Base-by-base conservation (phyloP, 2,113 vertebrate species). In the Erpornis zantholeuca region DNA sequence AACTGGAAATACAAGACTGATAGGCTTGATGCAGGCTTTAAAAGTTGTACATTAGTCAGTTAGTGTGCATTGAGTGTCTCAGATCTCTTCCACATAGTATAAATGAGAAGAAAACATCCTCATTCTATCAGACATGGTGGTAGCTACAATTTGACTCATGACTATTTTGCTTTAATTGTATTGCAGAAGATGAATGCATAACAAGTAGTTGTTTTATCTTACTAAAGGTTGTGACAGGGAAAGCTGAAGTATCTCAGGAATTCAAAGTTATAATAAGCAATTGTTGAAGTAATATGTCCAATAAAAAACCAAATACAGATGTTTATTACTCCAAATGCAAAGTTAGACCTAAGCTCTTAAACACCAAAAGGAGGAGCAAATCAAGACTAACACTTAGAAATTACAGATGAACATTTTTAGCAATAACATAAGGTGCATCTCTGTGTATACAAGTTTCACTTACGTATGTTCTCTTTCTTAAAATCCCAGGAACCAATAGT, bases 1-100 rank as follows among this genome's bases (percentile, higher is more conserved):
- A 85, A 88, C 91, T 97, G 83, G 84, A 97, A 97, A 88, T 91
- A 86, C 33, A 78, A 95, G 93, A 95, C 27, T 90, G 64, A 45
- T 38, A 15, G 54, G 38, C 45, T 91, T 94, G 72, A 75, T 70
- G 59, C 17, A 95, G 28, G 69, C 68, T 93, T 65, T 49, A 85
- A 68, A 95, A 86, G 76, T 42, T 92, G 53, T 57, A 40, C 47
- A 23, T 45, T 76, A 49, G 47, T 96, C 36, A 57, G 2, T 87
- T 86, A 86, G 68, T 85, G 28, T 90, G 25, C 59, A 35, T 40
- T 52, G 42, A 87, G 38, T 93, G 31, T 92, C 92, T 93, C 66
- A 87, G 90, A 76, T 29, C 38, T 84, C 57, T 59, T 76, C 47
- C 14, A 54, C 76, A 47, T 6, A 56, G 9, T 73, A 44, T 45